These are phyloP conservation scores for Chironomus tepperi DNA, from an alignment of 1,140 invertebrate species.

Conservation along the genomic window DNA sequence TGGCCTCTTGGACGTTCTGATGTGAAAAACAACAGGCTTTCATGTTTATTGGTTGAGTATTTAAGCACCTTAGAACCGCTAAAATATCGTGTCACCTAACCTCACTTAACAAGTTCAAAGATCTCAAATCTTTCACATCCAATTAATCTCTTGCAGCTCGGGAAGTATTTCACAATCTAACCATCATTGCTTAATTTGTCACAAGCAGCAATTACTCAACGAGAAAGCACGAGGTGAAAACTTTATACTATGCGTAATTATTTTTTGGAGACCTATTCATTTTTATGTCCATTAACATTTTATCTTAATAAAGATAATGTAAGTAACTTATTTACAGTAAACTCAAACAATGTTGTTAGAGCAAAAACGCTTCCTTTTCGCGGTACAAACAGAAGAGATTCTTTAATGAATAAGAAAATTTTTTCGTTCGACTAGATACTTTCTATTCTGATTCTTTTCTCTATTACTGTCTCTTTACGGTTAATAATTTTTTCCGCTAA, in stretches of 20 bases:
- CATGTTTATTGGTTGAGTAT: too few relatives aligned
- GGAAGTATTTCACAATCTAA: not conserved
- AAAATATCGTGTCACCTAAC: too few relatives aligned
- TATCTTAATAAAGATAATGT: not conserved
- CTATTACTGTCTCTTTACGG: constrained; percentile 6
- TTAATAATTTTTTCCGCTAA: constrained; percentile 5
- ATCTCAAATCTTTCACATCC: too few relatives aligned
- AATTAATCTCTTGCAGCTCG: too few relatives aligned
- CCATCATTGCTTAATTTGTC: not conserved
- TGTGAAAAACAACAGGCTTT: too few relatives aligned
- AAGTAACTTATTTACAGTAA: not conserved
- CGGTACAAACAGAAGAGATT: not conserved
- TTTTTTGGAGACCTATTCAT: not conserved
- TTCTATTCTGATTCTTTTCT: not conserved
- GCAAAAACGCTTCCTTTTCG: not conserved
- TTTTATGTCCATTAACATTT: not conserved
- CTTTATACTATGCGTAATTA: not conserved
- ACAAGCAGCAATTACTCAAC: not conserved
- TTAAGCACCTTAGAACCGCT: too few relatives aligned
- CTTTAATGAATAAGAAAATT: not conserved
- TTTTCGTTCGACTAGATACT: not conserved
- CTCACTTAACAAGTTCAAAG: too few relatives aligned
- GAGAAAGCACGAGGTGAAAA: constrained; percentile 1
- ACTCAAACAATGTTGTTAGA: not conserved
- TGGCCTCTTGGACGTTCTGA: too few relatives aligned